Percentiles rank a stretch among this genome's conserved stretches.
These are phyloP conservation scores for Epizoanthus illoricatus DNA, from an alignment of 92 coral and sea anemone genomes.

Conservation along the genomic window DNA sequence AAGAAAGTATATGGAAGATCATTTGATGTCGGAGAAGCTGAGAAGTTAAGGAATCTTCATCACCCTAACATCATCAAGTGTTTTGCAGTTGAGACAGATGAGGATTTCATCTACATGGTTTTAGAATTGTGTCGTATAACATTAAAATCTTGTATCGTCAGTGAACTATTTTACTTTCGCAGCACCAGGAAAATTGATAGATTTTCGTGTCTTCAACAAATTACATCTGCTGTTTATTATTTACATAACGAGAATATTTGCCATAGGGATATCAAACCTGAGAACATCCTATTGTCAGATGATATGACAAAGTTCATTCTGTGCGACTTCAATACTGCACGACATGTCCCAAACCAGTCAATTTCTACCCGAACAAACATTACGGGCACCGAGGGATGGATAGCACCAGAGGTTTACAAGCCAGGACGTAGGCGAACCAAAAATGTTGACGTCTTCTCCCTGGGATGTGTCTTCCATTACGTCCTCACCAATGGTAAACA, in stretches of 20 bases:
- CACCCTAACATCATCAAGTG: constrained; percentile 7
- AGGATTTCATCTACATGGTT: not conserved
- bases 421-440: not conserved
- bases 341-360: not conserved
- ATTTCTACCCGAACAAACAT: not conserved
- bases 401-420: not conserved
- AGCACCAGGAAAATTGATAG: not conserved
- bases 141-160: not conserved
- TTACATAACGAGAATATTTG: not conserved
- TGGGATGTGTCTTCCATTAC: not conserved
- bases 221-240: not conserved
- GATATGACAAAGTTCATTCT: not conserved
- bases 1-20: not conserved
- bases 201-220: not conserved
- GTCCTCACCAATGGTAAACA: not conserved
- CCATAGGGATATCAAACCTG: not conserved
- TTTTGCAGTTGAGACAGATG: not conserved
- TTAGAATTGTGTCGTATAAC: not conserved
- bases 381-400: not conserved
- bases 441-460: not conserved
- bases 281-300: not conserved
- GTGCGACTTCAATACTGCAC: constrained; percentile 10
- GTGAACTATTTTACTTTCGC: not conserved
- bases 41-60: not conserved
- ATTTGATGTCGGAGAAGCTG: not conserved